phyloP scores from a whole-genome alignment of 2,113 vertebrate genomes.

The Halcyon malimbica region DNA sequence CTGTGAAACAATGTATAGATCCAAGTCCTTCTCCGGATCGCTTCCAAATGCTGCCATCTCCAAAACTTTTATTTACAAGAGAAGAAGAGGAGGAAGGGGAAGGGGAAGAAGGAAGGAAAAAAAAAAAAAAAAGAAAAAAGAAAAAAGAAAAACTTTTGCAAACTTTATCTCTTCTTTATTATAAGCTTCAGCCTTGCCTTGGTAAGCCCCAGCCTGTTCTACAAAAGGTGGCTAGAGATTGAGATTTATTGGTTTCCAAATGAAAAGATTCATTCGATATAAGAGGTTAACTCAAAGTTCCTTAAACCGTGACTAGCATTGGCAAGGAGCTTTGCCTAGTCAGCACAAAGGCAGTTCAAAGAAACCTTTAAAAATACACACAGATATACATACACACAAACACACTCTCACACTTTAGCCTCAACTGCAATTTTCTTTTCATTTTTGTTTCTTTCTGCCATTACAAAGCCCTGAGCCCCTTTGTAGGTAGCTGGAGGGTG shows the following conservation, averaged over 20 bases:
- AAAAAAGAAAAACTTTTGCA: constrained; percentile 47
- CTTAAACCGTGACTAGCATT: constrained; percentile 77
- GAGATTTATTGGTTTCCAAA: constrained; percentile 83
- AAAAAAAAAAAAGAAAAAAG: not conserved
- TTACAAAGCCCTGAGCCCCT: constrained; percentile 78
- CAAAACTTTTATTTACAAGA: constrained; percentile 69
- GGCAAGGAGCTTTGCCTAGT: constrained; percentile 72
- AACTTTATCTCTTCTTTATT: constrained; percentile 76
- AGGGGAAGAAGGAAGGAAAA: too few species aligned
- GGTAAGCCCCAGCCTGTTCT: constrained; percentile 66
- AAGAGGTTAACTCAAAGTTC: constrained; percentile 84
- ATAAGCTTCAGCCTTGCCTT: constrained; percentile 65
- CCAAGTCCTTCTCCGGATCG: constrained; percentile 61
- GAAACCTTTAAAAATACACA: constrained; percentile 78
- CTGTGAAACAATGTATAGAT: constrained; percentile 69
- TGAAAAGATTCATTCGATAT: constrained; percentile 84
- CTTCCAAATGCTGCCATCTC: constrained; percentile 58
- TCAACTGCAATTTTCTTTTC: constrained; percentile 80
- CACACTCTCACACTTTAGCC: constrained; percentile 76
- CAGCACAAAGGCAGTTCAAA: constrained; percentile 81
- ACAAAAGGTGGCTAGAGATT: constrained; percentile 77
- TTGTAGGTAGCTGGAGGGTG: constrained; percentile 75
- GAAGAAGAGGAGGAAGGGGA: not conserved
- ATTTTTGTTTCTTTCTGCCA: constrained; percentile 78
- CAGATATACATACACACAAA: constrained; percentile 73